Evolutionary conservation across 2,888 invertebrate species (phyloP).

Genomic region (Ptilodon capucinus): DNA sequence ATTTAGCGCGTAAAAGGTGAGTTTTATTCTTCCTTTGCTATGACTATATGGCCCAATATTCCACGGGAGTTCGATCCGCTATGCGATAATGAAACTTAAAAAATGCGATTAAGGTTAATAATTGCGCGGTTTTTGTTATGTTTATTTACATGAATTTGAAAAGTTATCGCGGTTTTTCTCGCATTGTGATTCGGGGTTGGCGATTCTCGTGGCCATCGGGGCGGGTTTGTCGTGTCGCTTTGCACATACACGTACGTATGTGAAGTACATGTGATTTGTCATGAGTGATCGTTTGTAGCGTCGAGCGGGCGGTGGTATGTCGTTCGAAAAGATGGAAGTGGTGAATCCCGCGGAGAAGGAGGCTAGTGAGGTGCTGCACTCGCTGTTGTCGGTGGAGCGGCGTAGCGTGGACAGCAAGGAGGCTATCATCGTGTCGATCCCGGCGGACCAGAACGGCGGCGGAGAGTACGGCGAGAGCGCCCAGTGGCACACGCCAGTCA

Average conservation of each 20-base stretch:
- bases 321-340: conserved; percentile 83
- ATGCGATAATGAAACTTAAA: conserved; percentile 84
- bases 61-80: conserved; percentile 83
- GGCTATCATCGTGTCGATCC: conserved; percentile 76
- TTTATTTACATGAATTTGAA: conserved; percentile 83
- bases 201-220: conserved; percentile 57
- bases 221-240: conserved; percentile 68
- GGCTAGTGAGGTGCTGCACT: conserved; percentile 87
- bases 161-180: conserved; percentile 80
- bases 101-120: conserved; percentile 84
- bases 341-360: conserved; percentile 87
- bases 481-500: conserved; percentile 85
- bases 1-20: conserved; percentile 72
- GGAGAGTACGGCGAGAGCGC: conserved; percentile 80
- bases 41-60: conserved; percentile 84
- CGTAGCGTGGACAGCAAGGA: conserved; percentile 84
- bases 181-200: conserved; percentile 55
- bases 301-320: conserved; percentile 65
- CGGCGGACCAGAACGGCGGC: conserved; percentile 69
- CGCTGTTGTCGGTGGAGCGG: conserved; percentile 85
- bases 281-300: conserved; percentile 73
- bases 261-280: conserved; percentile 79
- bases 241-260: conserved; percentile 77
- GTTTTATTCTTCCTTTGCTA: conserved; percentile 78
- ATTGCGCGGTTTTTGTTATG: conserved; percentile 83